Conservation (phyloP, 2,797 vertebrate genomes). For the Leuciscus waleckii region DNA sequence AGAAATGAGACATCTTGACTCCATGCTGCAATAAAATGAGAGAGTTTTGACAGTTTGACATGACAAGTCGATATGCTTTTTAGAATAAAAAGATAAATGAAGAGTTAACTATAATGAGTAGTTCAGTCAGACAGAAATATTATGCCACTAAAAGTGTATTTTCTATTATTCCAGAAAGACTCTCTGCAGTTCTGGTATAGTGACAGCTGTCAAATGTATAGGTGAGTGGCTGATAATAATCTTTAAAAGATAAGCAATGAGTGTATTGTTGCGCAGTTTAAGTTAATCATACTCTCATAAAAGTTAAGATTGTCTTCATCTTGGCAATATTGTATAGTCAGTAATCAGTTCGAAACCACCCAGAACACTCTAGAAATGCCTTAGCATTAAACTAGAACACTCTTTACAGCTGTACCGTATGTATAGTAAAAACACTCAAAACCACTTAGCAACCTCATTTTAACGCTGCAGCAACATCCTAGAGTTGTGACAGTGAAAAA, state of each 20-base stretch:
- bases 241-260: neutral
- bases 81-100: neutral
- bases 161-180: conserved; percentile 70
- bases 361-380: neutral
- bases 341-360: neutral
- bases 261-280: neutral
- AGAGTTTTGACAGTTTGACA: neutral
- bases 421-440: neutral
- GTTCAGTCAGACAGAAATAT: neutral
- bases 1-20: neutral
- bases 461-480: neutral
- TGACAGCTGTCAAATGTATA: conserved; percentile 79
- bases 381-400: neutral
- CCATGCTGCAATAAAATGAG: neutral
- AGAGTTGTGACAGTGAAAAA: neutral
- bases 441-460: neutral
- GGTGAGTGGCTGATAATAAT: conserved; percentile 56
- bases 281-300: neutral
- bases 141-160: neutral
- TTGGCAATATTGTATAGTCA: neutral
- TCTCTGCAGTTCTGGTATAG: conserved; percentile 77
- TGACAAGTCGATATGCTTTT: neutral
- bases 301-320: neutral
- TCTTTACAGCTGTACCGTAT: neutral
- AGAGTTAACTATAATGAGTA: neutral